Evolutionary conservation across 1,140 invertebrate genomes (phyloP).

Genomic region (Helicoverpa zea): DNA sequence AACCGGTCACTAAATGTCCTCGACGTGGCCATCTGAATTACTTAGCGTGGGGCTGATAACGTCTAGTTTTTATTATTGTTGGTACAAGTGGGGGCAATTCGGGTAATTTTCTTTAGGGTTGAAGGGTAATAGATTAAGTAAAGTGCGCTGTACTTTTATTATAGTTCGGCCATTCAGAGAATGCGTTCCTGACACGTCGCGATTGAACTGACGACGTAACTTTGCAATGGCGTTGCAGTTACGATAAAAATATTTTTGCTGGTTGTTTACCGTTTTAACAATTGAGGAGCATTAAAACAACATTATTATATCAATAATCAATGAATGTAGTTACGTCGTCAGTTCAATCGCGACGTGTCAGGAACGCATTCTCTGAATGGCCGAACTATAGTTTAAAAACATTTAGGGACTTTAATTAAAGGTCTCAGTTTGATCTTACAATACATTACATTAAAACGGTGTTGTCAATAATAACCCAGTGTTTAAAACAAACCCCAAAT

Average conservation of each 20-base stretch:
- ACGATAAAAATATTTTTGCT: no score
- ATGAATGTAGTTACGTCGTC: no score
- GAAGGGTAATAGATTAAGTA: slow-evolving; percentile 40
- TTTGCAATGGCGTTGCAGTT: no score
- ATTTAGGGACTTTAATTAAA: background rate
- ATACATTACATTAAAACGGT: background rate
- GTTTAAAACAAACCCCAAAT: slow-evolving; percentile 6
- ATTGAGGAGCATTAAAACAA: no score
- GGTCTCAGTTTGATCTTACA: background rate
- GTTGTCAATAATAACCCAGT: background rate
- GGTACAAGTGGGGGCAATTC: slow-evolving; percentile 69
- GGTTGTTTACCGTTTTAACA: no score
- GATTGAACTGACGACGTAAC: no score
- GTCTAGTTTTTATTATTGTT: slow-evolving; percentile 80
- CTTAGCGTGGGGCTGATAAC: slow-evolving; percentile 78
- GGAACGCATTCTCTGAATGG: no score
- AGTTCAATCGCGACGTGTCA: no score
- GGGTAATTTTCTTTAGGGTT: slow-evolving; percentile 62
- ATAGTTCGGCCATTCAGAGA: no score
- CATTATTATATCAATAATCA: no score
- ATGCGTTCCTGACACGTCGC: no score
- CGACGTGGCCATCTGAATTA: slow-evolving; percentile 76
- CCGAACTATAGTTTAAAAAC: no score
- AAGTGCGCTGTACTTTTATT: slow-evolving; percentile 17
- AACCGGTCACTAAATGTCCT: slow-evolving; percentile 70